Evolutionary conservation across 2,797 vertebrate genomes (phyloP), one percentile per base, ranked within the genome.

Genomic region (Chrysocyon brachyurus): DNA sequence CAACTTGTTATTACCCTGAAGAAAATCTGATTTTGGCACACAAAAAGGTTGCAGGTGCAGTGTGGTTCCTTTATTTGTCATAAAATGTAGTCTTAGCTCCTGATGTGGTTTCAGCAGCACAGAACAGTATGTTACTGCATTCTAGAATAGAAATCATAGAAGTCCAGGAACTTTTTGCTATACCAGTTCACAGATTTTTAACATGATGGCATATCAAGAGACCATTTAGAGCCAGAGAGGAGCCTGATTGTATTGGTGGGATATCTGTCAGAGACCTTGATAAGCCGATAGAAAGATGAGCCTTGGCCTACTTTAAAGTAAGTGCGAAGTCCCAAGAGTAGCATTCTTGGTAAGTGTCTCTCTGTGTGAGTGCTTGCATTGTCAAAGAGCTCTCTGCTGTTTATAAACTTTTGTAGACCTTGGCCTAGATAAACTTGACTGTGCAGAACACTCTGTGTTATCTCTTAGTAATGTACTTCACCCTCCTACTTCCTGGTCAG

Each of bases 11-110:
- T 87, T 40, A 72, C 56, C 31, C 52, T 83, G 52, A 83, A 97
- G 70, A 81, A 96, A 84, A 91, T 95, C 46, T 75, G 36, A 54
- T 96, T 90, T 97, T 92, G 61, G 63, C 54, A 73, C 17, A 64
- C 14, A 87, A 31, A 92, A 78, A 87, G 19, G n/a, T 77, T 87
- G 72, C 14, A 87, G 16, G 90, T 85, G 6, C 15, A 78, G 64
- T 3, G 21, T 33, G n/a, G 6, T 92, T 70, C 28, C 22, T 94
- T 77, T 64, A 31, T 72, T 75, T 92, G 79, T 75, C 54, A 85
- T 31, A 64, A 15, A 52, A 31, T 64, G 3, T 49, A 68, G 56
- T 14, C 6, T 90, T 95, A 59, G 36, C 40, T 96, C 16, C 78
- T 93, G 92, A 49, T 79, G 26, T 70, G 33, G 88, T 70, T 93